Base-by-base conservation (phyloP, 2,113 vertebrate species). In the Sisor rabdophorus region DNA sequence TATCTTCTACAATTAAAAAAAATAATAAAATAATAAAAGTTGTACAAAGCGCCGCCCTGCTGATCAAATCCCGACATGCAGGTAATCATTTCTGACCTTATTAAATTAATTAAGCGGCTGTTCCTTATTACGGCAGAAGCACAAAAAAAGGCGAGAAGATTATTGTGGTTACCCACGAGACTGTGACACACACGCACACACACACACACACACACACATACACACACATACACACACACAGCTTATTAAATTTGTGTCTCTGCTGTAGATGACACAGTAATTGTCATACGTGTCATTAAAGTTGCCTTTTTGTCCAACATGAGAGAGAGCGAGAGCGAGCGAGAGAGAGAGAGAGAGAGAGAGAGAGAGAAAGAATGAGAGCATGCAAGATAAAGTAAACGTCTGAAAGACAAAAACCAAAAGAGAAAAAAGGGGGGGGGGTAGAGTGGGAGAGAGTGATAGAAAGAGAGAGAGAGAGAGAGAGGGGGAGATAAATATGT, bases 81-180 rank as follows among this genome's bases (percentile, higher is more conserved):
- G 86, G 84, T 84, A 87, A 89, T 89, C 87, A 89, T 87, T 88
- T 84, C 85, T 91, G 90, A 90, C 90, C 89, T 86, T 89, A 86
- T 90, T 90, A 86, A 90, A 88, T 90, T 91, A 91, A 92, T 92
- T 92, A 92, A 91, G 80, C 73, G 82, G 75, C 73, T 82, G 85
- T 86, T 87, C 87, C 87, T 88, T 83, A 85, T 88, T 86, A 90
- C 78, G 78, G 81, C 50, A 32, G 9, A 36, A 73, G 75, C 54
- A 56, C 72, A 54, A 73, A 59, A 79, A 83, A 53, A 70, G 28
- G 61, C 63, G 68, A 6, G 40, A 64, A 83, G 83, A 84, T 79
- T 81, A 83, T 70, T 79, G 78, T 68, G 36, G 85, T 80, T 80
- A 79, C 87, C 87, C 82, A 40, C 36, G 88, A 84, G 86, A 86